phyloP scores from a whole-genome alignment of 2,113 vertebrate genomes.

The Cryptotis parvus region DNA sequence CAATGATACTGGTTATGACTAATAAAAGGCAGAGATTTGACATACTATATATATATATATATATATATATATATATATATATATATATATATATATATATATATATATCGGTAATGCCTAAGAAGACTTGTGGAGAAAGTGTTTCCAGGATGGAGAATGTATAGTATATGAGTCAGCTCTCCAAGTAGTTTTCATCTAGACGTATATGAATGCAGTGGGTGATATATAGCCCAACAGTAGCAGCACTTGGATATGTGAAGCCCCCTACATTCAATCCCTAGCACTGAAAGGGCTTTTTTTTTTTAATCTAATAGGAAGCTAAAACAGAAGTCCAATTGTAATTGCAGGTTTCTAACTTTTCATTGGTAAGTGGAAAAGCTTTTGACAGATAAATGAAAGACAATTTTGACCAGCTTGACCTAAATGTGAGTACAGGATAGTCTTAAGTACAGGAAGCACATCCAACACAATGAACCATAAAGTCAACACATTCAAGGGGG shows the following conservation, averaged over 20 bases:
- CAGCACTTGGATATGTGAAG: too few relatives aligned
- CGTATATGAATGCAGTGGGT: neutral
- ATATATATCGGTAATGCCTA: neutral
- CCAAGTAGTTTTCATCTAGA: neutral
- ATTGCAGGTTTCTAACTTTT: neutral
- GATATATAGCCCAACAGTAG: too few relatives aligned
- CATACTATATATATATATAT: neutral
- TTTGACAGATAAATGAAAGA: neutral
- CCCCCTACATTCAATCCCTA: too few relatives aligned
- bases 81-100: neutral
- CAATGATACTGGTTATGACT: neutral
- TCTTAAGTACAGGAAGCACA: neutral
- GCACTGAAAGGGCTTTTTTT: too few relatives aligned
- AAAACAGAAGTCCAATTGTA: neutral
- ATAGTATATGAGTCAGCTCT: neutral
- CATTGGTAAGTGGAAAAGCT: neutral
- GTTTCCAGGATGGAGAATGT: neutral
- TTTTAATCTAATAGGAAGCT: neutral
- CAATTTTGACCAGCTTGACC: neutral
- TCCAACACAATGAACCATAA: too few relatives aligned
- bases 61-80: neutral
- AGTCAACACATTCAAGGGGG: too few relatives aligned
- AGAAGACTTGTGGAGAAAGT: neutral
- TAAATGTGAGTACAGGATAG: neutral
- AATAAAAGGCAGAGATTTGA: neutral